A percentile compares a stretch with the other conserved stretches of the same genome.
Conservation (phyloP, 1,140 invertebrate species). For the Eupristina koningsbergeri region DNA sequence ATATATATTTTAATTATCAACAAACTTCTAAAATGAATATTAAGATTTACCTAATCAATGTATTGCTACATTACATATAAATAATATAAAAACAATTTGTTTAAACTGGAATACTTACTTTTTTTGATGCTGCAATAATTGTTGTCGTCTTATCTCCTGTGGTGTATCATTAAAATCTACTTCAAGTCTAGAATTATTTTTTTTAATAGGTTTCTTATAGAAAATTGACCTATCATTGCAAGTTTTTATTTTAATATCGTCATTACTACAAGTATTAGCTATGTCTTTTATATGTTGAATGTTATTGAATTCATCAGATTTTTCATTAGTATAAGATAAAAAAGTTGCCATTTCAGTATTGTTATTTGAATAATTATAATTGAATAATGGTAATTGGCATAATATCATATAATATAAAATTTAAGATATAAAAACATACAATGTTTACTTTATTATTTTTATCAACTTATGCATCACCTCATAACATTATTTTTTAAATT, state of each 20-base stretch:
- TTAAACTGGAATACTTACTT: constrained; percentile 59
- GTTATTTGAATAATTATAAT: neutral
- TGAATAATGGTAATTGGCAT: neutral
- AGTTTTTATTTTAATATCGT: constrained; percentile 29
- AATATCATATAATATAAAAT: no score
- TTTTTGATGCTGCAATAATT: constrained; percentile 64
- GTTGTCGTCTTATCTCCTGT: constrained; percentile 66
- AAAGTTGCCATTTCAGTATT: constrained; percentile 24
- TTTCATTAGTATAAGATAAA: neutral
- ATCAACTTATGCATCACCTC: no score
- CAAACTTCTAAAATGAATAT: no score
- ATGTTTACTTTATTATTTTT: no score
- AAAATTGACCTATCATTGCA: constrained; percentile 54
- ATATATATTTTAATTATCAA: no score
- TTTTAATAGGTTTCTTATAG: constrained; percentile 69
- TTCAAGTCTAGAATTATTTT: constrained; percentile 64
- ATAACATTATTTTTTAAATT: no score
- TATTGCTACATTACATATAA: no score
- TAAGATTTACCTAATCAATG: no score
- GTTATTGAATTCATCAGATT: constrained; percentile 9
- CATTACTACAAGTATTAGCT: neutral
- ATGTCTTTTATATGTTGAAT: neutral
- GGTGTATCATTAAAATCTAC: constrained; percentile 60
- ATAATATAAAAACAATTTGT: no score
- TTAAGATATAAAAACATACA: no score